Percentiles rank a stretch among this genome's conserved stretches.
phyloP scores from a whole-genome alignment of 2,888 invertebrate species.

The Athripsodes cinereus region DNA sequence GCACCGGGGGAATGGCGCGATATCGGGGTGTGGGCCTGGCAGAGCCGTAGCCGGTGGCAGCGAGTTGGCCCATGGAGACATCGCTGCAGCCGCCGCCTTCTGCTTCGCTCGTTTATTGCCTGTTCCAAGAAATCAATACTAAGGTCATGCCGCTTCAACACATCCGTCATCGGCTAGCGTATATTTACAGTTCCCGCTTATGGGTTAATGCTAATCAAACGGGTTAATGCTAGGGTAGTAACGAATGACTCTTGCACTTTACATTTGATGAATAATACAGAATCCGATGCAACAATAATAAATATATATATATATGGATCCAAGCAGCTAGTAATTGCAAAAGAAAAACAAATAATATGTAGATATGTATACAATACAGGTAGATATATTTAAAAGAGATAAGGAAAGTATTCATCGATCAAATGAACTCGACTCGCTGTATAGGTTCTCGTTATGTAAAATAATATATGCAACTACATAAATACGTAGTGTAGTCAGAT shows the following conservation, averaged over 20 bases:
- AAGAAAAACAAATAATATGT: conserved; percentile 14
- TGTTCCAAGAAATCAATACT: conserved; percentile 27
- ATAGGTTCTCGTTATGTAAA: no score
- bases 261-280: conserved; percentile 21
- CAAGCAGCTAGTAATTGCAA: conserved; percentile 25
- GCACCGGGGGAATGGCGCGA: conserved; percentile 7
- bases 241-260: conserved; percentile 22
- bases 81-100: conserved; percentile 37
- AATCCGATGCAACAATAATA: conserved; percentile 13
- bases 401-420: conserved; percentile 49
- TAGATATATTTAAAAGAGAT: conserved; percentile 34
- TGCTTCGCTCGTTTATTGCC: conserved; percentile 23
- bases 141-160: conserved; percentile 49
- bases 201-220: conserved; percentile 26
- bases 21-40: conserved; percentile 1
- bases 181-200: conserved; percentile 26
- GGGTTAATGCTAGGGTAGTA: conserved; percentile 26
- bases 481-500: conserved; percentile 31
- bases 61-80: conserved; percentile 29
- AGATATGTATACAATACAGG: background rate
- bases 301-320: conserved; percentile 18
- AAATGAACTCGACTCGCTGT: conserved; percentile 34
- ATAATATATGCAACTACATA: conserved; percentile 36
- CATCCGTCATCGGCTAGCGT: conserved; percentile 24
- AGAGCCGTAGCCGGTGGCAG: background rate